These are phyloP conservation scores for Acipenser ruthenus DNA, from an alignment of 2,797 vertebrate genomes.

Conservation along the genomic window DNA sequence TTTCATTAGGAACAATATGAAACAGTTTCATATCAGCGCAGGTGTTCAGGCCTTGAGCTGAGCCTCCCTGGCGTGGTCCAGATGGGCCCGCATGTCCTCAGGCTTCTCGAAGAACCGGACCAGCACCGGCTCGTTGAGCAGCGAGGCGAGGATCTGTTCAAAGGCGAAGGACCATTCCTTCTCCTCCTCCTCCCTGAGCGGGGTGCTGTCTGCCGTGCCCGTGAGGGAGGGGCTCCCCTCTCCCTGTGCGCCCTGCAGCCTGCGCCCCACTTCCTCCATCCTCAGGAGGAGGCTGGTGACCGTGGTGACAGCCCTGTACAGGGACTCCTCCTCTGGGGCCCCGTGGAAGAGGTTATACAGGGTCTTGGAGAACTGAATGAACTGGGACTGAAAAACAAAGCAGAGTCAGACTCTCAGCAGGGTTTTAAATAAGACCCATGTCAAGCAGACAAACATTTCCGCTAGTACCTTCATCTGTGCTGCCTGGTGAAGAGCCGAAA, in stretches of 20 bases:
- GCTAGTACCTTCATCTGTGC: too few relatives aligned
- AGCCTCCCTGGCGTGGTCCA: slow-evolving; percentile 64
- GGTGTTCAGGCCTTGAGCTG: slow-evolving; percentile 64
- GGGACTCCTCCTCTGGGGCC: slow-evolving; percentile 78
- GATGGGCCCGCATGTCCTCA: slow-evolving; percentile 61
- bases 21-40: too few relatives aligned
- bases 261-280: slow-evolving; percentile 91
- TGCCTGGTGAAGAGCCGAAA: too few relatives aligned
- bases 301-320: slow-evolving; percentile 81
- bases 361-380: slow-evolving; percentile 95
- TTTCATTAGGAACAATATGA: not conserved
- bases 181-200: slow-evolving; percentile 33
- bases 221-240: slow-evolving; percentile 25
- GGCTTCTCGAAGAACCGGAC: slow-evolving; percentile 88
- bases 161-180: slow-evolving; percentile 91
- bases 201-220: slow-evolving; percentile 25
- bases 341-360: slow-evolving; percentile 91
- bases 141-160: slow-evolving; percentile 92
- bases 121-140: slow-evolving; percentile 84
- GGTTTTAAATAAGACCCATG: too few relatives aligned
- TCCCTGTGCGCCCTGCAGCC: slow-evolving; percentile 52
- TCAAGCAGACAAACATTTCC: too few relatives aligned
- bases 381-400: slow-evolving; percentile 66
- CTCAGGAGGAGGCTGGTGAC: slow-evolving; percentile 88
- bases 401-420: too few relatives aligned